phyloP scores from a whole-genome alignment of 2,888 invertebrate genomes.

The Cryptophagus acutangulus region DNA sequence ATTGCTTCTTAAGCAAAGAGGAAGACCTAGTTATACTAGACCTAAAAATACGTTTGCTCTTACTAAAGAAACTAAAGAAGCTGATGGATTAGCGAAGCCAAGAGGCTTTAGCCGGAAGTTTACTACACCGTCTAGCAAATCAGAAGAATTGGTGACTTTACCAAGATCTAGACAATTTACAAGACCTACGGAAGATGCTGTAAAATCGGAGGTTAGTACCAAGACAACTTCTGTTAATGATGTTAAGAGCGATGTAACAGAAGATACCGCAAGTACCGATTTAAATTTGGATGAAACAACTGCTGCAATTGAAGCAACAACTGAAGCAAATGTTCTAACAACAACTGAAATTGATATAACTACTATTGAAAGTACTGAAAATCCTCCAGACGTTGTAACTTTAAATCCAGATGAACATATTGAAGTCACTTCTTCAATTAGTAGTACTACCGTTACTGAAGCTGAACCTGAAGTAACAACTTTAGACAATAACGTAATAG shows the following conservation, averaged over 20 bases:
- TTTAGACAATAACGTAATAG: slow-evolving; percentile 4
- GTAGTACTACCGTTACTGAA: slow-evolving; percentile 4
- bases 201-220: no score
- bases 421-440: slow-evolving; percentile 3
- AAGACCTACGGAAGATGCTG: slow-evolving; percentile 5
- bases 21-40: not conserved
- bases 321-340: slow-evolving; percentile 2
- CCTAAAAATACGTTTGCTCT: no score
- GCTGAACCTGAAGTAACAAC: not conserved
- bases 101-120: not conserved
- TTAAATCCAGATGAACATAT: slow-evolving; percentile 7
- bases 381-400: not conserved
- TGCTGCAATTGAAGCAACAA: not conserved
- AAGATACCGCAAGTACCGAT: no score
- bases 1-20: not conserved
- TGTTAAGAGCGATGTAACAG: not conserved
- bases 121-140: no score
- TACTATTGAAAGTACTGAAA: slow-evolving; percentile 12
- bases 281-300: no score
- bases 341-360: slow-evolving; percentile 7
- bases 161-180: not conserved
- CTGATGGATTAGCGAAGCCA: not conserved
- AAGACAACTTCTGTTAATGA: no score
- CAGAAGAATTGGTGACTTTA: not conserved
- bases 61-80: not conserved